These are phyloP conservation scores for Clarias macrocephalus DNA, from an alignment of 2,113 vertebrate genomes.

Conservation along the genomic window DNA sequence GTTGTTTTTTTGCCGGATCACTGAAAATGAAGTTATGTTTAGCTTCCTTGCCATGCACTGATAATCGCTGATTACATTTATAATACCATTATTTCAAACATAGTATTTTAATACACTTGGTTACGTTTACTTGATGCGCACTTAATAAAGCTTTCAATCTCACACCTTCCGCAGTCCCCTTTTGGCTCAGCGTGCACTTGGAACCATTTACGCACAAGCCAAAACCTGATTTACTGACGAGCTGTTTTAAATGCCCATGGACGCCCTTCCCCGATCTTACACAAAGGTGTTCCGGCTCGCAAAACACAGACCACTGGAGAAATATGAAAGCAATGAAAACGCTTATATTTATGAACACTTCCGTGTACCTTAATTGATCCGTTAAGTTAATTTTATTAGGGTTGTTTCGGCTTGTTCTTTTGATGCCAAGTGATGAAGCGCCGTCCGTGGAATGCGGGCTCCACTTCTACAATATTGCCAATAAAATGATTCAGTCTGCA, in stretches of 20 bases:
- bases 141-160: conserved; percentile 99
- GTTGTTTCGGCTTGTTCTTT: neutral
- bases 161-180: conserved; percentile 37
- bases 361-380: neutral
- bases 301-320: neutral
- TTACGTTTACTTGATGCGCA: conserved; percentile 99
- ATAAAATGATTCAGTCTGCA: conserved; percentile 57
- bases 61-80: conserved; percentile 41
- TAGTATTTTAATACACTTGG: conserved; percentile 98
- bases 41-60: neutral
- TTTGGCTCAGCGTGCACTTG: conserved; percentile 7
- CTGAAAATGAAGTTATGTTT: neutral
- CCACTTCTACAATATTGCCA: neutral
- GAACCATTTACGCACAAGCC: neutral
- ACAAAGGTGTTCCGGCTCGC: neutral
- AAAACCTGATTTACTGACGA: neutral
- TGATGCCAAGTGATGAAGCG: neutral
- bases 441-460: neutral
- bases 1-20: neutral
- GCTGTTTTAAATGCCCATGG: neutral
- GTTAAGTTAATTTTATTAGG: neutral
- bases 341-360: neutral
- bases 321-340: too few relatives aligned
- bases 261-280: neutral
- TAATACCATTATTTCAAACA: conserved; percentile 89